Percentiles rank a stretch among this genome's conserved stretches.
Conservation (phyloP, 2,113 vertebrate species). For the Caranx ignobilis region DNA sequence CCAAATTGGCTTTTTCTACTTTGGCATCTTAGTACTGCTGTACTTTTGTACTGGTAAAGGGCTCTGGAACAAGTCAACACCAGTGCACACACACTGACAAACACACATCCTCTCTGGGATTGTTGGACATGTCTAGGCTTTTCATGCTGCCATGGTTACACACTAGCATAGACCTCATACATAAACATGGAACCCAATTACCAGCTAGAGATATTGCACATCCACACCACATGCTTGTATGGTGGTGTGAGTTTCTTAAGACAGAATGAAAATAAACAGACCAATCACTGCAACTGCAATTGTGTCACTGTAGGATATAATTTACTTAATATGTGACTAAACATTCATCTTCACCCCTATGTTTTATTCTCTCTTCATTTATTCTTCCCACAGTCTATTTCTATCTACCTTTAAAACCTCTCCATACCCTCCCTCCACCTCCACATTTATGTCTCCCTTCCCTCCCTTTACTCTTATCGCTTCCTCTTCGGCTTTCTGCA, state of each 20-base stretch:
- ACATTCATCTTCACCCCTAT: neutral
- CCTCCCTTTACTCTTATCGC: neutral
- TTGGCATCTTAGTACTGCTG: neutral
- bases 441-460: neutral
- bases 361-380: neutral
- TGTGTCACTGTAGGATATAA: neutral
- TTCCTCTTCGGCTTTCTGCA: constrained; percentile 11
- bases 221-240: neutral
- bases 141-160: constrained; percentile 49
- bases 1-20: neutral
- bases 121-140: constrained; percentile 58
- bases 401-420: constrained; percentile 17
- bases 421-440: neutral
- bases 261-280: neutral
- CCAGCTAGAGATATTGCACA: constrained; percentile 29
- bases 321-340: neutral
- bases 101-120: constrained; percentile 42
- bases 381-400: constrained; percentile 3
- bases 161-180: neutral
- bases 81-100: constrained; percentile 18
- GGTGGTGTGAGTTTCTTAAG: constrained; percentile 1
- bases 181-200: constrained; percentile 46
- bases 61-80: constrained; percentile 18
- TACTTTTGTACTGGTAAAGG: no score
- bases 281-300: neutral